Base-by-base conservation (phyloP, 1,140 invertebrate species). In the Calosoma granatense region DNA sequence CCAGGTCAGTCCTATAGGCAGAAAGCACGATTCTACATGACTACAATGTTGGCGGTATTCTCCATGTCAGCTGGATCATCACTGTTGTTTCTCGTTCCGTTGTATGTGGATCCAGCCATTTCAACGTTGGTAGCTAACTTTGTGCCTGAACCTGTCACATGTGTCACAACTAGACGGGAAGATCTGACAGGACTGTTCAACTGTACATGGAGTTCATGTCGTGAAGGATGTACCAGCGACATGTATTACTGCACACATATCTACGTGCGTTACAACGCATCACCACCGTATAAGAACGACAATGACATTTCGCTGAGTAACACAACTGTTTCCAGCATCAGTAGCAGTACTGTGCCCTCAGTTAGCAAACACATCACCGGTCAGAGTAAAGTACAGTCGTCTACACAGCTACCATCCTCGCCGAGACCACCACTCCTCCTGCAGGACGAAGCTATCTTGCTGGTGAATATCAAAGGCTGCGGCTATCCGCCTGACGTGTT, bases 81-180 rank as follows among this genome's bases (percentile, higher is more conserved):
- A 1, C 76, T 93, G 22, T 78, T 92, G 26, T 92, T 94, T 73
- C 77, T 92, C 43, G 88, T 92, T 43, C 90, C 90, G 43, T 77
- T 92, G n/a, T 90, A 92, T 72, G 88, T 92, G 39, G 87, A 94
- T 72, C 89, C 90, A 21, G 90, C 90, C n/a, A 83, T 94, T 59
- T 90, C 88, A 63, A 92, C 90, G 2, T 72, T 93, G 53, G 84
- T 85, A 1, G 87, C 89, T 43, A 87, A 92, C 71, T 92, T 92
- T 70, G 82, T 86, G 39, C 81, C 85, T 1, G 73, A 82, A 54
- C 89, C 89, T 4, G 87, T 88, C 3, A 78, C 83, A 43, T 92
- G 90, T 72, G 80, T 86, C 0, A 90, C 87, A 0, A 79, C 83
- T 15, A 72, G 86, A 19, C 75, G 84, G n/a, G 87, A 90, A 64